Base-by-base conservation (phyloP, 35 echinoderm and acorn worm genomes). In the Strongylocentrotus purpuratus region DNA sequence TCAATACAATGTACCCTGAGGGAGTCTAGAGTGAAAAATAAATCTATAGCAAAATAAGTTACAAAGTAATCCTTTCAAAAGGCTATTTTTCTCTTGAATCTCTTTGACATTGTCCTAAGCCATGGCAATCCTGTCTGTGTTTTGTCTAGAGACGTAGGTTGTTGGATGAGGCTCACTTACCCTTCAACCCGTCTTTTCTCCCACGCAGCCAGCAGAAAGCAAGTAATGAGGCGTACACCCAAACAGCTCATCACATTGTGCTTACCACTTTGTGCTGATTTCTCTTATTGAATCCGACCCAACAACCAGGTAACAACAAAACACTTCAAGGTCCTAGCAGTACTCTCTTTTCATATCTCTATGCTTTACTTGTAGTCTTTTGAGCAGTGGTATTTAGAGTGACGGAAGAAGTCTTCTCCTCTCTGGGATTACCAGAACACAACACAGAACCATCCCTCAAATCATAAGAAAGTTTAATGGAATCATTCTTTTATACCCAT, bases 51-150 rank as follows among this genome's bases (percentile, higher is more conserved):
- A 4, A 70, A 25, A 70, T 25, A 25, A 70, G 61, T 70, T 70
- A 28, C 61, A 70, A 70, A 70, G 18, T 70, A 70, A 70, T 70
- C 25, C 61, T 22, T 70, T 70, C 61, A 70, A 70, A 70, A 22
- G 61, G 61, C 61, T 25, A 70, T 70, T 70, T 70, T 70, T 70
- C 18, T 70, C 18, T 22, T 70, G 61, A 70, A 70, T 70, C 61
- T 70, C 61, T 70, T 65, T 70, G 61, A 70, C 18, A 22, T 70
- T 70, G 61, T 25, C 48, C 48, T 50, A 50, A 50, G 48, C 48
- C 5, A 5, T 50, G 25, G 18, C 61, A 25, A 88, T 88, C 87
- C 87, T 88, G 87, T 88, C 87, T 88, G 87, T 88, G 87, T 88
- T 88, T 88, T 88, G 87, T 88, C 87, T 88, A 13, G 87, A 22